These are phyloP conservation scores for Asarcornis scutulata DNA, from an alignment of 2,113 vertebrate genomes.

Conservation along the genomic window DNA sequence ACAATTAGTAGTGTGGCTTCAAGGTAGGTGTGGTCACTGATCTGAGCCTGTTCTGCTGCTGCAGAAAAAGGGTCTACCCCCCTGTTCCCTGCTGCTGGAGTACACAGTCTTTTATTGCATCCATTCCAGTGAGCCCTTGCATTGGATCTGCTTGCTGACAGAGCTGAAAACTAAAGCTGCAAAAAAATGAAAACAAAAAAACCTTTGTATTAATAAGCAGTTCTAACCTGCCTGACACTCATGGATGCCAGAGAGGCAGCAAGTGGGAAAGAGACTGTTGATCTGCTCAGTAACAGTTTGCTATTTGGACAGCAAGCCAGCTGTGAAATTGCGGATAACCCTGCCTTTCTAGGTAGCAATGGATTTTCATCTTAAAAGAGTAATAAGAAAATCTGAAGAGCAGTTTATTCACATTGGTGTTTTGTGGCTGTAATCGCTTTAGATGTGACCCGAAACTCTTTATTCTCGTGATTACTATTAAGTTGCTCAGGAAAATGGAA, in stretches of 20 bases:
- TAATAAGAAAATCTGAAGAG: not conserved
- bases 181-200: not conserved
- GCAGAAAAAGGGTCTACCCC: not conserved
- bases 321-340: not conserved
- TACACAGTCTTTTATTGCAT: not conserved
- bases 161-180: not conserved
- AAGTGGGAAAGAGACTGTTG: not conserved
- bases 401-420: not conserved
- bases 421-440: constrained; percentile 28
- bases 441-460: constrained; percentile 23
- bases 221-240: not conserved
- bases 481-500: constrained; percentile 58
- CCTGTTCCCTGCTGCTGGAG: not conserved
- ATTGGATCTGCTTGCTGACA: not conserved
- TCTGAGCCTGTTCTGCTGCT: not conserved
- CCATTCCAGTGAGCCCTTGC: not conserved
- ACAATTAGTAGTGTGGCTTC: not conserved
- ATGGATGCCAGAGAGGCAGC: not conserved
- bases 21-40: rapidly evolving
- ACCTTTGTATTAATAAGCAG: not conserved
- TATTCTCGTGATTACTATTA: constrained; percentile 32
- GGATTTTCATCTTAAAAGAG: constrained; percentile 11
- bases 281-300: not conserved
- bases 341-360: not conserved
- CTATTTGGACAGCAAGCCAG: not conserved